A percentile compares a stretch with the other conserved stretches of the same genome.
Evolutionary conservation across 2,888 invertebrate species (phyloP).

Genomic region (Oxytorus armatus): DNA sequence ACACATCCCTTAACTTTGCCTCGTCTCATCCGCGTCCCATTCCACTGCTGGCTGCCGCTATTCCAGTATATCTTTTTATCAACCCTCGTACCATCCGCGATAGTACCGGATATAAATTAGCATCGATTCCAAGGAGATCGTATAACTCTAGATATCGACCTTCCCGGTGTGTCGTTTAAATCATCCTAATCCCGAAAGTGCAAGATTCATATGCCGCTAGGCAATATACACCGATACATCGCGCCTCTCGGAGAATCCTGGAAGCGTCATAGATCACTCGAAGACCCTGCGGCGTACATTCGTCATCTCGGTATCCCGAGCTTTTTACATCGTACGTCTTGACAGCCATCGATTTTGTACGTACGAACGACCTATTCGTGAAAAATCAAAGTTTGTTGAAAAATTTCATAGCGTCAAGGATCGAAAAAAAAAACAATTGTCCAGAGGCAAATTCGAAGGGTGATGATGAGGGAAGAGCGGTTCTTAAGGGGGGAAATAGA

Average conservation of each 20-base stretch:
- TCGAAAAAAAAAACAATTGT: too few species aligned
- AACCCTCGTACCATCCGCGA: slow-evolving; percentile 17
- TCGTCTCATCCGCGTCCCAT: background rate
- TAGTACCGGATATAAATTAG: slow-evolving; percentile 46
- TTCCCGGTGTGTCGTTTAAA: slow-evolving; percentile 43
- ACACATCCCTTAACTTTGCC: slow-evolving; percentile 16
- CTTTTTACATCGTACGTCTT: slow-evolving; percentile 5
- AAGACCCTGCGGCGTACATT: slow-evolving; percentile 28
- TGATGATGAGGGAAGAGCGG: too few species aligned
- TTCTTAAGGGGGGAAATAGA: too few species aligned
- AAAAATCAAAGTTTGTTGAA: too few species aligned
- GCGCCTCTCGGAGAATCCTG: background rate
- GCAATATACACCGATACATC: slow-evolving; percentile 10
- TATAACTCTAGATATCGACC: slow-evolving; percentile 28
- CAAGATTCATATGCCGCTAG: slow-evolving; percentile 42
- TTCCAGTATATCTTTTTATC: slow-evolving; percentile 14
- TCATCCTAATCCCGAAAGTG: slow-evolving; percentile 63
- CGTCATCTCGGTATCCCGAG: slow-evolving; percentile 16
- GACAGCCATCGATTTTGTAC: background rate
- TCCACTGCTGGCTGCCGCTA: background rate
- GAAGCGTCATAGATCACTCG: slow-evolving; percentile 23
- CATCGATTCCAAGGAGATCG: slow-evolving; percentile 19
- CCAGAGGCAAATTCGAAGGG: too few species aligned
- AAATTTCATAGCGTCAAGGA: too few species aligned
- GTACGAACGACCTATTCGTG: background rate